A percentile compares a stretch with the other conserved stretches of the same genome.
phyloP scores from a whole-genome alignment of 2,113 vertebrate species.

The Bothrops jararaca region DNA sequence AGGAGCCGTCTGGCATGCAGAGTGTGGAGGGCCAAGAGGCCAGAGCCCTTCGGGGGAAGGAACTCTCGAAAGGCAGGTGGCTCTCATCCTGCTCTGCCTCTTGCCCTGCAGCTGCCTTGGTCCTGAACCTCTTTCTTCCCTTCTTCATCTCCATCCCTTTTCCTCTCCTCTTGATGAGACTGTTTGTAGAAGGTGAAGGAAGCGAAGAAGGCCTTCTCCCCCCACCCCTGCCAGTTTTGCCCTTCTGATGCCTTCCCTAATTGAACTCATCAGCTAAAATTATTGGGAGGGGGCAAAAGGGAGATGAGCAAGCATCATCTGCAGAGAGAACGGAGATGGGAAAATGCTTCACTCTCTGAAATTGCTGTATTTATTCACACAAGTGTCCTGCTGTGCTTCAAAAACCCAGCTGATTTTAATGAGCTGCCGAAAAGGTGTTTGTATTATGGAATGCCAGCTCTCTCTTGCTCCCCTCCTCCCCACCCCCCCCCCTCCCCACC shows the following conservation, averaged over 20 bases:
- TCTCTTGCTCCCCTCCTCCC: conserved; percentile 21
- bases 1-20: background rate
- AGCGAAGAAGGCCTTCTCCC: background rate
- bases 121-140: conserved; percentile 32
- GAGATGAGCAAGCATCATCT: conserved; percentile 51
- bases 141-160: background rate
- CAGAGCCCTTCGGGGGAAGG: background rate
- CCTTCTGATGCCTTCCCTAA: conserved; percentile 61
- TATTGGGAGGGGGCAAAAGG: conserved; percentile 20
- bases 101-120: background rate
- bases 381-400: conserved; percentile 72
- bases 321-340: conserved; percentile 71
- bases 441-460: conserved; percentile 62
- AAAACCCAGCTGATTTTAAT: conserved; percentile 71
- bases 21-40: background rate
- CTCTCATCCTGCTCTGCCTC: too few relatives aligned
- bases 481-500: background rate
- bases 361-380: conserved; percentile 75
- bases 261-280: conserved; percentile 74
- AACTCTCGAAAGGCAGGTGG: background rate
- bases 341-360: conserved; percentile 70
- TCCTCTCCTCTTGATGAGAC: background rate
- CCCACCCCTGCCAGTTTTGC: conserved; percentile 32
- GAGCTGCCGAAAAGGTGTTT: conserved; percentile 74
- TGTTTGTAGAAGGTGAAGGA: conserved; percentile 39